Base-by-base conservation (phyloP, 1,140 invertebrate species). In the Caenorhabditis inopinata region DNA sequence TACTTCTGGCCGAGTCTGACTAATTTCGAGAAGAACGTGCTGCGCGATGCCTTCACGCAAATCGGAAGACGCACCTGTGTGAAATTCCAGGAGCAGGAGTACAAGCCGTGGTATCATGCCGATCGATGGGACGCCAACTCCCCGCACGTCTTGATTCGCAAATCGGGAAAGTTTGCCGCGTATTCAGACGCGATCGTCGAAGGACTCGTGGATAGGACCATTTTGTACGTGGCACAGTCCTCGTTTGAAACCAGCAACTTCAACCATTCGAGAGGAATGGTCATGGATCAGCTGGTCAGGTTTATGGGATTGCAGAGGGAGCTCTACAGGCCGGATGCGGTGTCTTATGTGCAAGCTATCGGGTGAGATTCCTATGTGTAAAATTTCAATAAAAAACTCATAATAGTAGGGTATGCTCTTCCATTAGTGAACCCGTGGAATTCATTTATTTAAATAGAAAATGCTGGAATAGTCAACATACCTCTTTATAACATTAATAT, bases 41-140 rank as follows among this genome's bases (percentile, higher is more conserved):
- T 86, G 18, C 75, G 79, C 16, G 85, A 87, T 18, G 85, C 85
- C 12, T 87, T 86, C 77, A 18, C 35, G 42, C 85, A 86, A 78
- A 86, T 86, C 45, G 74, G 68, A 12, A 35, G 86, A 58, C 51
- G 85, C 48, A 86, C 85, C 38, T 86, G 85, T 48, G 68, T 86
- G 51, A 79, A 82, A 78, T 85, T 79, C 18, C 21, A 85, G 32
- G 83, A 76, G 23, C 74, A 81, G 21, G 81, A 83, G 47, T 87
- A 87, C 51, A 87, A 87, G 74, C 86, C 86, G n/a, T 87, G 85
- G 85, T 83, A 87, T 79, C 83, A 88, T 53, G 83, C 86, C 1
- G 87, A 86, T 78, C 53, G 85, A 27, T 87, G 85, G 85, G 74
- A 85, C 23, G 62, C 84, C 25, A 85, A 82, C 12, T 82, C 82